phyloP scores from a whole-genome alignment of 1,140 invertebrate genomes.

The Spodoptera frugiperda region DNA sequence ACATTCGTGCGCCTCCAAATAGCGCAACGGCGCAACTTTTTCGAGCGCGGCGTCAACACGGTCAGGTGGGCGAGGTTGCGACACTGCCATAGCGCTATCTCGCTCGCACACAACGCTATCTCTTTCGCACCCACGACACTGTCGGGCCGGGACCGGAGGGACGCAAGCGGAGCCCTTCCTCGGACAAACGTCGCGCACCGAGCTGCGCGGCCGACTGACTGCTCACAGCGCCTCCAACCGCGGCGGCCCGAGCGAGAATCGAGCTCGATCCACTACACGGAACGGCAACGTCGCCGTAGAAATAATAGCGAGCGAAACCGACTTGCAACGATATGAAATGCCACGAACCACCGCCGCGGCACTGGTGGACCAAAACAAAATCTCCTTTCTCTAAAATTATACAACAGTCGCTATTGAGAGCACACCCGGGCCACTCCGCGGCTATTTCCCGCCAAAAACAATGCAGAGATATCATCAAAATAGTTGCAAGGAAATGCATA shows the following conservation, averaged over 20 bases:
- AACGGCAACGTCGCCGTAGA: conserved; percentile 76
- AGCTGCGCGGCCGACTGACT: conserved; percentile 84
- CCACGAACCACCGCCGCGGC: conserved; percentile 76
- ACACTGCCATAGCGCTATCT: conserved; percentile 79
- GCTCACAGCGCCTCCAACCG: conserved; percentile 61
- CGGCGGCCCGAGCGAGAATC: conserved; percentile 67
- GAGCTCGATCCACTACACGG: conserved; percentile 65
- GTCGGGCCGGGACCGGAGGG: conserved; percentile 58
- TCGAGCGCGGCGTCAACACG: conserved; percentile 84
- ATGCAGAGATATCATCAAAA: conserved; percentile 29
- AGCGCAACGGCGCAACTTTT: conserved; percentile 85
- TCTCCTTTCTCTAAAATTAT: conserved; percentile 85
- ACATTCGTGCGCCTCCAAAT: conserved; percentile 84
- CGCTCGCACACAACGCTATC: conserved; percentile 61
- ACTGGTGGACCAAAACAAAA: conserved; percentile 84
- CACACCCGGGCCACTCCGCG: conserved; percentile 58
- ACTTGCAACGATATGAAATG: conserved; percentile 79
- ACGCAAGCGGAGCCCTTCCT: conserved; percentile 71
- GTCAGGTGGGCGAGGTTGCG: conserved; percentile 86
- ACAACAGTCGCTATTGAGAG: conserved; percentile 73
- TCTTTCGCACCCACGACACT: conserved; percentile 69
- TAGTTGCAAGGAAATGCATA: background rate
- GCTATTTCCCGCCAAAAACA: conserved; percentile 61
- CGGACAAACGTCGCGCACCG: conserved; percentile 82
- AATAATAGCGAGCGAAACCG: conserved; percentile 78